phyloP scores from a whole-genome alignment of 2,113 vertebrate genomes.

The Pipra filicauda region DNA sequence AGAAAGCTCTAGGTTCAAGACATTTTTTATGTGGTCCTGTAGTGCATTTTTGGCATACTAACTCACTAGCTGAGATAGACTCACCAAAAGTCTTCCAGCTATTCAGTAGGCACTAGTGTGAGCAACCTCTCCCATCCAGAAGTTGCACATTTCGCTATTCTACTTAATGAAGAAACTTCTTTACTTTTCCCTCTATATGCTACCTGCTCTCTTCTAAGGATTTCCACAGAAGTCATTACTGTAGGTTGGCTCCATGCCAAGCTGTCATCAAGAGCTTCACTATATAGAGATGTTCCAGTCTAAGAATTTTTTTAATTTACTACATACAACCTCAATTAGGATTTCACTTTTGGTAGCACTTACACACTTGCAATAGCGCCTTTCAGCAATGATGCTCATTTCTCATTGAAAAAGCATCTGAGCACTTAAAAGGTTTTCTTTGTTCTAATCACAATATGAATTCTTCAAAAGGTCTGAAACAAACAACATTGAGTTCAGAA shows the following conservation, averaged over 20 bases:
- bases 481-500: neutral
- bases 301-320: conserved; percentile 1
- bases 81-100: neutral
- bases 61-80: neutral
- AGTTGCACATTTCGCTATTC: neutral
- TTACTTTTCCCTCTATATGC: neutral
- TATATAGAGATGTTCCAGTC: neutral
- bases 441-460: neutral
- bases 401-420: neutral
- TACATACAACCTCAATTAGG: neutral
- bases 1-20: neutral
- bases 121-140: neutral
- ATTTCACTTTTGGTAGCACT: neutral
- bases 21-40: neutral
- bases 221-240: neutral
- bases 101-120: neutral
- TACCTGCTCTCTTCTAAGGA: neutral
- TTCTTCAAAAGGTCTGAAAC: neutral
- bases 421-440: neutral
- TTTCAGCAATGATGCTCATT: neutral
- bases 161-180: neutral
- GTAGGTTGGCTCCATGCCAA: neutral
- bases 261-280: neutral
- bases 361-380: neutral
- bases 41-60: neutral